These are phyloP conservation scores for Otolemur crassicaudatus DNA, from an alignment of 2,797 vertebrate species.

Conservation along the genomic window DNA sequence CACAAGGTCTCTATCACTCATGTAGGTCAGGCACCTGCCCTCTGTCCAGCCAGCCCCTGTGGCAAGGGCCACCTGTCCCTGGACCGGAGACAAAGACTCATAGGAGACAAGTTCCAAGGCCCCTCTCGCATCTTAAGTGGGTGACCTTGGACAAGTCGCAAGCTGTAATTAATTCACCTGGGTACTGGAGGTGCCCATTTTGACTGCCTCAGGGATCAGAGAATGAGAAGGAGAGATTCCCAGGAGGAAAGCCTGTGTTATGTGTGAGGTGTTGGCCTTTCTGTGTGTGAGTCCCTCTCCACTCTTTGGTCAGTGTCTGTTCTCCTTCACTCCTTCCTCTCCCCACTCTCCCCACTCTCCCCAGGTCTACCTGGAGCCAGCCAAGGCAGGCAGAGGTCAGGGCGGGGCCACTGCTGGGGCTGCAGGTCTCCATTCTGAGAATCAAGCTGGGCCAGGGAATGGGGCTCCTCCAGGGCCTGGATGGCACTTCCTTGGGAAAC, in stretches of 20 bases:
- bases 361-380: background rate
- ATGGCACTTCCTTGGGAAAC: constrained; percentile 69
- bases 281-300: background rate
- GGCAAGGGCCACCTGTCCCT: background rate
- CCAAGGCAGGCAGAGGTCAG: background rate
- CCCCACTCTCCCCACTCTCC: too few species aligned
- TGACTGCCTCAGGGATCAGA: background rate
- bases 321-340: background rate
- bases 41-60: background rate
- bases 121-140: background rate
- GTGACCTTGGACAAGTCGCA: background rate
- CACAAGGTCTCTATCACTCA: background rate
- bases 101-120: background rate
- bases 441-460: background rate
- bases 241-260: accelerated
- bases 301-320: background rate
- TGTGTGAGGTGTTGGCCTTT: background rate
- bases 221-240: background rate
- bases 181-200: background rate
- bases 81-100: background rate
- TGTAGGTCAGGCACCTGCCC: background rate
- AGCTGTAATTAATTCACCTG: background rate
- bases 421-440: background rate
- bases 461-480: background rate
- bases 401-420: background rate